Evolutionary conservation across 2,888 invertebrate genomes (phyloP).

Genomic region (Neoascia interrupta): DNA sequence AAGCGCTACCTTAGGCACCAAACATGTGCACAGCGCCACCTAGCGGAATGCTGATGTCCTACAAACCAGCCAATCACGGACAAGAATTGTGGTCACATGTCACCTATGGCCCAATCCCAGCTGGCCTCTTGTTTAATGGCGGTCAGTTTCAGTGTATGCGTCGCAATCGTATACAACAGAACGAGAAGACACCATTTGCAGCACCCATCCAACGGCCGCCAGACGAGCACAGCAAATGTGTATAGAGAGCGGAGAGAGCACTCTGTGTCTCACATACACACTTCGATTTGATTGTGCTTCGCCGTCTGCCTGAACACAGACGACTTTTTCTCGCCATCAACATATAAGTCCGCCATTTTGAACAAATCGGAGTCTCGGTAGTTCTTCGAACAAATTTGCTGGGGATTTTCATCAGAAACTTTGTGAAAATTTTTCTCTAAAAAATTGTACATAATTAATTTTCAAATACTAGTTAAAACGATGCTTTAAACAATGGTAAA

Average conservation of each 20-base stretch:
- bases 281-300: slow-evolving; percentile 62
- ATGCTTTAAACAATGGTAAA: slow-evolving; percentile 56
- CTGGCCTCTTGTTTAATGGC: slow-evolving; percentile 80
- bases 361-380: slow-evolving; percentile 69
- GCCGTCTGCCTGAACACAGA: slow-evolving; percentile 63
- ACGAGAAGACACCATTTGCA: slow-evolving; percentile 3
- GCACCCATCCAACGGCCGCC: background rate
- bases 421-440: slow-evolving; percentile 65
- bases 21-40: slow-evolving; percentile 16
- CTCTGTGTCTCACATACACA: slow-evolving; percentile 81
- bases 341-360: slow-evolving; percentile 70
- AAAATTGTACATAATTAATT: slow-evolving; percentile 66
- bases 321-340: slow-evolving; percentile 67
- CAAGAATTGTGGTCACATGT: slow-evolving; percentile 54
- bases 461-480: slow-evolving; percentile 61
- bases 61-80: slow-evolving; percentile 31
- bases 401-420: slow-evolving; percentile 69
- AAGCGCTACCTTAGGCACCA: background rate
- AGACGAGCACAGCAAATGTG: slow-evolving; percentile 77
- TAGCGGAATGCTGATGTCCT: slow-evolving; percentile 31
- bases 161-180: slow-evolving; percentile 27
- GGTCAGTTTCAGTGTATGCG: slow-evolving; percentile 81
- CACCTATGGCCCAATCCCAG: slow-evolving; percentile 79
- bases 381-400: slow-evolving; percentile 70
- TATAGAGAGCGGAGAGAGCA: slow-evolving; percentile 93